phyloP scores from a whole-genome alignment of 2,113 vertebrate genomes.

The Chaetops frenatus region DNA sequence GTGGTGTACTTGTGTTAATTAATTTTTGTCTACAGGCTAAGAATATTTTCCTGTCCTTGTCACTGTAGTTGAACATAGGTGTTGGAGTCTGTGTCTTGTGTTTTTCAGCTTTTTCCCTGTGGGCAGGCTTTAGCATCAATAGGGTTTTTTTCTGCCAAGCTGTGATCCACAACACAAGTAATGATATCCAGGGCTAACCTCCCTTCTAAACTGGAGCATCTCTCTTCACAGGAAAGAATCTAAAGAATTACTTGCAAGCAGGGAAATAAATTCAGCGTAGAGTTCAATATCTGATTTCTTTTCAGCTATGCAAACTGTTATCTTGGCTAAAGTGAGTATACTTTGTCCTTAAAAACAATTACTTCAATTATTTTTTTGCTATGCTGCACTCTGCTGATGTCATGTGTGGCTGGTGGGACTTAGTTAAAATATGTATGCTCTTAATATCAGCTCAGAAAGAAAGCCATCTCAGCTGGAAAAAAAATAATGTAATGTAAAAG shows the following conservation, averaged over 20 bases:
- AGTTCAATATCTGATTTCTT: not conserved
- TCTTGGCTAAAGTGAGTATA: not conserved
- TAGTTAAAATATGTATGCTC: not conserved
- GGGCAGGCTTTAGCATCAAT: not conserved
- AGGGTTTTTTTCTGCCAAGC: not conserved
- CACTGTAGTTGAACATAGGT: not conserved
- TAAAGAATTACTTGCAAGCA: not conserved
- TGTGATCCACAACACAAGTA: not conserved
- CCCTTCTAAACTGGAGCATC: not conserved
- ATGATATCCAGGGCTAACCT: not conserved
- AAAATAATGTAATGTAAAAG: not conserved
- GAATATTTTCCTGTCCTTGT: not conserved
- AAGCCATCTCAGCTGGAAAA: not conserved
- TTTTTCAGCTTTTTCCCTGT: not conserved
- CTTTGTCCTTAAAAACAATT: constrained; percentile 22
- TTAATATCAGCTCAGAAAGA: not conserved
- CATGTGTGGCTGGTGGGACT: not conserved
- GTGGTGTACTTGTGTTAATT: not conserved
- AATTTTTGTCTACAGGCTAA: not conserved
- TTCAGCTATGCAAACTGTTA: not conserved
- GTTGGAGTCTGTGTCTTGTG: not conserved
- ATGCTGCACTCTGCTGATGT: not conserved
- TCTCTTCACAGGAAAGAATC: not conserved
- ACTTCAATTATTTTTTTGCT: constrained; percentile 7
- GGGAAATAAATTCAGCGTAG: not conserved